Conservation (phyloP, 2,797 vertebrate species). For the Ateles fusciceps region DNA sequence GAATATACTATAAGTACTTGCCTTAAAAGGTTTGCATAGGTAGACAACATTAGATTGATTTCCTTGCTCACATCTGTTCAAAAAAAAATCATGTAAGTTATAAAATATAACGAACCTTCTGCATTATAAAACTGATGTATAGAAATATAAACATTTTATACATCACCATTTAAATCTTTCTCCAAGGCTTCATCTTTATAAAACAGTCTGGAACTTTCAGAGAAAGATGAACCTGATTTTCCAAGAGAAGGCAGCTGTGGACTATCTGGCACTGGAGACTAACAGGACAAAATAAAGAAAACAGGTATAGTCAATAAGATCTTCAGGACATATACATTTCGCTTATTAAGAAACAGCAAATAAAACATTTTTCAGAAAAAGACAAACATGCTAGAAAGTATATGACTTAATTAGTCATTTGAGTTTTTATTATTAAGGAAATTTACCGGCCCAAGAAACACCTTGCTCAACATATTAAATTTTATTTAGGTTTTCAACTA, state of each 20-base stretch:
- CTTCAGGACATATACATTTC: not conserved
- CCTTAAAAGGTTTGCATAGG: conserved; percentile 86
- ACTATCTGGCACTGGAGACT: conserved; percentile 81
- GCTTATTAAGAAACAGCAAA: not conserved
- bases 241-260: conserved; percentile 68
- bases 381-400: conserved; percentile 35
- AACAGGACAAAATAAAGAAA: conserved; percentile 51
- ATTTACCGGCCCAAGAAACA: conserved; percentile 4
- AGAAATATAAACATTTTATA: conserved; percentile 56
- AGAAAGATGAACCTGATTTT: conserved; percentile 72
- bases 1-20: conserved; percentile 77
- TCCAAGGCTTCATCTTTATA: conserved; percentile 78
- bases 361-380: conserved; percentile 28
- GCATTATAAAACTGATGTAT: conserved; percentile 21
- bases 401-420: not conserved
- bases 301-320: not conserved
- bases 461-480: conserved; percentile 24
- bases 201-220: conserved; percentile 67
- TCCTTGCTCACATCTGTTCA: conserved; percentile 85
- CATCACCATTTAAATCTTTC: conserved; percentile 76
- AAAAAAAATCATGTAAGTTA: conserved; percentile 64
- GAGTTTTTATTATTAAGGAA: conserved; percentile 31
- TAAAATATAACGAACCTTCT: conserved; percentile 30
- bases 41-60: conserved; percentile 81
- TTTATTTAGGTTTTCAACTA: conserved; percentile 39